These are phyloP conservation scores for Bovichtus diacanthus DNA, from an alignment of 2,797 vertebrate genomes.

Conservation along the genomic window DNA sequence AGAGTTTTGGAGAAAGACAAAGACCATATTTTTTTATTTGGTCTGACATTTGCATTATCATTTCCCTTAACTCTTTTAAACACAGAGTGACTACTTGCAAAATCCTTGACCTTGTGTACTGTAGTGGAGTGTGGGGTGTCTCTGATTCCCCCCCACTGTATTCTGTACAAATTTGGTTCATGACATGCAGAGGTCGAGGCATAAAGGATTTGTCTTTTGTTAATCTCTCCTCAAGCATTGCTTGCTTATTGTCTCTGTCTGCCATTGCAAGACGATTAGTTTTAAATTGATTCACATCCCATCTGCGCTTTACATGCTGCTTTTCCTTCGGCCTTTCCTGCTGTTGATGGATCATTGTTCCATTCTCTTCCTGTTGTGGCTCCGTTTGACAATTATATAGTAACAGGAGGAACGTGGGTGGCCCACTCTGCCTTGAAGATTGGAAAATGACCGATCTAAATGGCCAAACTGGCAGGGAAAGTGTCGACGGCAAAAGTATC, in stretches of 20 bases:
- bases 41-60: not conserved
- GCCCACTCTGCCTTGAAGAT: conserved; percentile 18
- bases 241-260: not conserved
- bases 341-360: conserved; percentile 62
- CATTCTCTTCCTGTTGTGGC: conserved; percentile 63
- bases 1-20: conserved; percentile 1
- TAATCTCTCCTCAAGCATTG: not conserved
- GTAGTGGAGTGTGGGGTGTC: not conserved
- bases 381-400: conserved; percentile 39
- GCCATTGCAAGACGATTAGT: conserved; percentile 22
- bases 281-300: conserved; percentile 51
- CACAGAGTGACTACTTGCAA: not conserved
- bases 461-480: not conserved
- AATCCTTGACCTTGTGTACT: not conserved
- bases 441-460: conserved; percentile 20
- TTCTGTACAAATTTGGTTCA: conserved; percentile 10
- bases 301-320: conserved; percentile 42
- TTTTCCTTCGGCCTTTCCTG: conserved; percentile 60
- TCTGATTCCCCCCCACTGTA: not conserved
- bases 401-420: conserved; percentile 43
- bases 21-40: not conserved
- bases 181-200: not conserved
- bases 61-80: no score
- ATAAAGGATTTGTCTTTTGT: not conserved
- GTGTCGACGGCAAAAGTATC: not conserved